Base-by-base conservation (phyloP, 2,797 vertebrate genomes). In the Paramormyrops hopkinsi region DNA sequence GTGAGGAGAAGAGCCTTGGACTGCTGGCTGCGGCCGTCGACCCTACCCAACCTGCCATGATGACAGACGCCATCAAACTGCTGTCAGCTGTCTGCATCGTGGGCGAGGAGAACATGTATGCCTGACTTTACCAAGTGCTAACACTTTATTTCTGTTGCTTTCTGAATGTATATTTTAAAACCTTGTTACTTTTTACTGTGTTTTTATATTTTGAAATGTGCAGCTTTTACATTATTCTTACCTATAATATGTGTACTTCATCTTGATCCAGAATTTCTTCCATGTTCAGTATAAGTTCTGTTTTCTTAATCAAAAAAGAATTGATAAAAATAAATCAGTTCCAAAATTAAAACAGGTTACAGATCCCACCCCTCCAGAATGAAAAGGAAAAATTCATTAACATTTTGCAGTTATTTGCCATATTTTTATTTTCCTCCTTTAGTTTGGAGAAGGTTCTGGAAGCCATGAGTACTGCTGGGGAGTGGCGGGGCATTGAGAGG, bases 381-480 rank as follows among this genome's bases (percentile, higher is more conserved):
- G 5, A n/a, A 22, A 88, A 65, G 51, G 22, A 85, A 17, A 59
- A 33, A 59, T 51, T 17, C 1, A 19, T 88, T 25, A 91, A 90
- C 85, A 29, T 62, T 73, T 89, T 90, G 54, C 50, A 73, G 90
- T 46, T 90, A 56, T 25, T 62, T 44, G 83, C 79, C 79, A 33
- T 89, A 90, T 90, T 59, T 93, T 93, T 48, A 89, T 94, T 86
- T 92, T 93, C 59, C 69, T 91, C 90, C 59, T 94, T 89, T 92
- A 99, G 98, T 91, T 94, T 99, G 94, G 98, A 99, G 96, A 99
- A 99, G 93, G 97, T 99, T 93, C 96, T 99, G 92, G 98, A 99
- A 95, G 98, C 98, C 91, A 93, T 99, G 94, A 98, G 98, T 89
- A 94, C 95, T 90, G 97, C 97, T 89, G 98, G 97, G 90, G 98